These are phyloP conservation scores for Copsychus sechellarum DNA, from an alignment of 2,113 vertebrate species.

Conservation along the genomic window DNA sequence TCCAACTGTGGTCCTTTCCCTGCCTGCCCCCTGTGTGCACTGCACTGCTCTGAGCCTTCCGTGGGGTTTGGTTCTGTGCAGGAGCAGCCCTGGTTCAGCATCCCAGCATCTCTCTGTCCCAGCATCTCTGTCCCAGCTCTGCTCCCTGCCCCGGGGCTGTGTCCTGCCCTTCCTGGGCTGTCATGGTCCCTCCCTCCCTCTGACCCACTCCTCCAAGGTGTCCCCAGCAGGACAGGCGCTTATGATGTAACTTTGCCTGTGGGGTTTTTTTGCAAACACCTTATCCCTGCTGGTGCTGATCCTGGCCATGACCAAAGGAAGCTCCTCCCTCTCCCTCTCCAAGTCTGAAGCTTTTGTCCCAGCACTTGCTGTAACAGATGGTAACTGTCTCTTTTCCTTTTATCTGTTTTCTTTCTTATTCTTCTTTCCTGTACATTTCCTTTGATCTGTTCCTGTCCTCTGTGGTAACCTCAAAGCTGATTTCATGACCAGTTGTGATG, in stretches of 20 bases:
- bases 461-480: background rate
- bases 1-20: background rate
- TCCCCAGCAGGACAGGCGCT: background rate
- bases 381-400: background rate
- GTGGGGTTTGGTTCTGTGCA: accelerated
- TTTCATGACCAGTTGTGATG: accelerated
- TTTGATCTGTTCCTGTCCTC: background rate
- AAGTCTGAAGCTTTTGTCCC: background rate
- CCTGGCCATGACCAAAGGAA: accelerated
- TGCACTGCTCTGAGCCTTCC: background rate
- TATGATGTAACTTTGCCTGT: background rate
- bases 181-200: background rate
- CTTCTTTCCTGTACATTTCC: background rate
- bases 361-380: background rate
- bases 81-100: background rate
- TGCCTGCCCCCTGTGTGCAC: background rate
- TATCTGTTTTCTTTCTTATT: background rate
- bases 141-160: accelerated
- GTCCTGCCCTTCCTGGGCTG: background rate
- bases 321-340: background rate
- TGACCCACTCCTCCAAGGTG: background rate
- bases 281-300: background rate
- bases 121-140: background rate
- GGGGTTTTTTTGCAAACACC: background rate
- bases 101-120: accelerated